Percentiles rank a stretch among this genome's conserved stretches.
phyloP scores from a whole-genome alignment of 2,888 invertebrate genomes.

The Brachyopa scutellaris region DNA sequence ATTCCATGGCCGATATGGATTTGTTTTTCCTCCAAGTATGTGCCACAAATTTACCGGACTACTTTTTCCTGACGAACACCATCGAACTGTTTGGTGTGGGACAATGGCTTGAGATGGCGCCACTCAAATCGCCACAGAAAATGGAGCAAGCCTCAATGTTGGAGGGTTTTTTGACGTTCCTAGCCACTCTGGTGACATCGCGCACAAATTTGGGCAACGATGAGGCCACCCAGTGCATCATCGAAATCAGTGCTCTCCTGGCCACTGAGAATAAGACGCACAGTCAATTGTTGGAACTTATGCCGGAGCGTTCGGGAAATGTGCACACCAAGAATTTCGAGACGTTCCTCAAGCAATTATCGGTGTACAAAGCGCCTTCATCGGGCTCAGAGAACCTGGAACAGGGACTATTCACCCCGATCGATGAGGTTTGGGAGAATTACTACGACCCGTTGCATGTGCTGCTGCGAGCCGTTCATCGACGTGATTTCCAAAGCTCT shows the following conservation, averaged over 20 bases:
- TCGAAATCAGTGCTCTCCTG: conserved; percentile 96
- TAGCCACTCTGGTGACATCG: conserved; percentile 93
- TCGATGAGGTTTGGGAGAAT: conserved; percentile 93
- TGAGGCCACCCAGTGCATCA: conserved; percentile 87
- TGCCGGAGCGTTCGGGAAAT: conserved; percentile 98
- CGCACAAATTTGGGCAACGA: conserved; percentile 90
- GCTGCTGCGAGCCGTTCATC: conserved; percentile 93
- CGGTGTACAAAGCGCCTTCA: conserved; percentile 92
- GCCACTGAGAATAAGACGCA: conserved; percentile 98
- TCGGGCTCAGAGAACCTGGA: conserved; percentile 89
- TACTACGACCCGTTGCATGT: conserved; percentile 98
- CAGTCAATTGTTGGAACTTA: conserved; percentile 95
- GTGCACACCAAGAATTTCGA: conserved; percentile 95
- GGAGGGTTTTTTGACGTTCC: conserved; percentile 94
- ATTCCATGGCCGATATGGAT: conserved; percentile 99
- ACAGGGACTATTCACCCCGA: conserved; percentile 94
- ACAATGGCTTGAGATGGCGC: conserved; percentile 92
- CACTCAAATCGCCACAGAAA: conserved; percentile 87
- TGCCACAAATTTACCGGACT: conserved; percentile 92
- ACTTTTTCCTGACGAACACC: conserved; percentile 92
- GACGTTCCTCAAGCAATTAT: conserved; percentile 90
- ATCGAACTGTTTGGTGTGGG: conserved; percentile 95
- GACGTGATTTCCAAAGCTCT: conserved; percentile 95
- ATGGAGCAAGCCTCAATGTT: conserved; percentile 95
- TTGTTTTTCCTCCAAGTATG: conserved; percentile 97